Evolutionary conservation across 1,140 invertebrate genomes (phyloP).

Genomic region (Procambarus virginalis): DNA sequence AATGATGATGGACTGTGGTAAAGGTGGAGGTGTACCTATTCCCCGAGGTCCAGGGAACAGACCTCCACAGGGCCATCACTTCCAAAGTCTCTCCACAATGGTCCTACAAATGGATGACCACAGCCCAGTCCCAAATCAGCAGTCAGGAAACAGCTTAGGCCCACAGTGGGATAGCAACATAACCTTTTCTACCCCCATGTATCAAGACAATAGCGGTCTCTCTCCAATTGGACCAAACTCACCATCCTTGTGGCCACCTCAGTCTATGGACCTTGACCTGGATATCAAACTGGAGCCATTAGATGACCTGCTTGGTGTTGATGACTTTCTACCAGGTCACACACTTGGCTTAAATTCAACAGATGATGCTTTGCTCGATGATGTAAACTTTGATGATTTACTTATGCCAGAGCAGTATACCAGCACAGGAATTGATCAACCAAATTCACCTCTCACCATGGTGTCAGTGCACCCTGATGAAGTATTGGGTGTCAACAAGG

Average conservation of each 20-base stretch:
- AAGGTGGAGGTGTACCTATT: conserved; percentile 45
- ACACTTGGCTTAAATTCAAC: conserved; percentile 42
- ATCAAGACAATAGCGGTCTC: conserved; percentile 34
- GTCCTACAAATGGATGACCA: conserved; percentile 56
- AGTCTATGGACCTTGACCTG: conserved; percentile 55
- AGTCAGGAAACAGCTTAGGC: conserved; percentile 9
- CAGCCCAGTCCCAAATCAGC: conserved; percentile 31
- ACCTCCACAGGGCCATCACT: conserved; percentile 13
- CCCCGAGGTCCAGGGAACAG: conserved; percentile 46
- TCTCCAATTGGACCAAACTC: conserved; percentile 54
- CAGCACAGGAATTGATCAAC: conserved; percentile 39
- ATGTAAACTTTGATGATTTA: conserved; percentile 50
- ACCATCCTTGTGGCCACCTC: conserved; percentile 50
- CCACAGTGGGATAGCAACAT: conserved; percentile 36
- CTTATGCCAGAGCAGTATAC: conserved; percentile 50
- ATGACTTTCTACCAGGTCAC: conserved; percentile 40
- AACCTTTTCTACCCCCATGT: neutral
- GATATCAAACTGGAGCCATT: conserved; percentile 58
- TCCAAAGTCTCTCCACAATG: conserved; percentile 40
- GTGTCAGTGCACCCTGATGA: conserved; percentile 66
- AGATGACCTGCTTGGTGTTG: conserved; percentile 53
- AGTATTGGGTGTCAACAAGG: conserved; percentile 42
- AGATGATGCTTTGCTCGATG: conserved; percentile 46
- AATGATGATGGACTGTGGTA: conserved; percentile 32
- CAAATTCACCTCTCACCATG: conserved; percentile 65